A percentile compares a stretch with the other conserved stretches of the same genome.
Conservation (phyloP, 2,888 invertebrate genomes). For the Eilema caniola region DNA sequence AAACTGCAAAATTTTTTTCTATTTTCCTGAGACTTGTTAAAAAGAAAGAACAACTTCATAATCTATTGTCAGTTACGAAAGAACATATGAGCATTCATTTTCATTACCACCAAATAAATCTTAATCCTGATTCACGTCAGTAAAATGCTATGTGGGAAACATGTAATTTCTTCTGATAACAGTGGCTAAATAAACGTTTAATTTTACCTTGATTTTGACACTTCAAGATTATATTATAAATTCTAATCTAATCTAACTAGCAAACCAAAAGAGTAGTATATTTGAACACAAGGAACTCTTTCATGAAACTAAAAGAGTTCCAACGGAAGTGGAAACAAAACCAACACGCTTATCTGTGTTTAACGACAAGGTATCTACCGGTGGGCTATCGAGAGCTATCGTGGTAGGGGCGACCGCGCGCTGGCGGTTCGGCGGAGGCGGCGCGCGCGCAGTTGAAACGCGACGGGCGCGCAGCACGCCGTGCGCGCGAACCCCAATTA, state of each 20-base stretch:
- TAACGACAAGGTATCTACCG: slow-evolving; percentile 50
- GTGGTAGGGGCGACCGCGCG: slow-evolving; percentile 56
- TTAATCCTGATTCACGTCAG: neutral
- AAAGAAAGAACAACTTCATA: neutral
- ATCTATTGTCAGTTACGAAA: neutral
- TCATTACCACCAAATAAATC: neutral
- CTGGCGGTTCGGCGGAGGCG: slow-evolving; percentile 65
- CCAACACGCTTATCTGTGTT: slow-evolving; percentile 66
- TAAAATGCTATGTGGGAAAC: neutral
- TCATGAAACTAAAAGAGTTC: slow-evolving; percentile 30
- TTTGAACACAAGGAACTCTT: slow-evolving; percentile 28
- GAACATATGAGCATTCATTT: neutral
- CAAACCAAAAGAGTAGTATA: slow-evolving; percentile 13
- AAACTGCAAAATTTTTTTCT: neutral
- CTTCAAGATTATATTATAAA: slow-evolving; percentile 6
- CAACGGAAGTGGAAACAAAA: slow-evolving; percentile 63
- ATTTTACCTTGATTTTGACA: neutral
- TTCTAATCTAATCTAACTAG: slow-evolving; percentile 11
- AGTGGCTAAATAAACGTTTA: neutral
- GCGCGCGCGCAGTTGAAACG: slow-evolving; percentile 68
- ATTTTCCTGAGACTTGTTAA: neutral
- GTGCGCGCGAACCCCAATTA: slow-evolving; percentile 62
- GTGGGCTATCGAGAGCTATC: slow-evolving; percentile 28
- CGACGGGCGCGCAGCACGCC: slow-evolving; percentile 77
- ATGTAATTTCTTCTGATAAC: neutral